Conservation (phyloP, 1,140 invertebrate genomes). For the Drosophila truncata region DNA sequence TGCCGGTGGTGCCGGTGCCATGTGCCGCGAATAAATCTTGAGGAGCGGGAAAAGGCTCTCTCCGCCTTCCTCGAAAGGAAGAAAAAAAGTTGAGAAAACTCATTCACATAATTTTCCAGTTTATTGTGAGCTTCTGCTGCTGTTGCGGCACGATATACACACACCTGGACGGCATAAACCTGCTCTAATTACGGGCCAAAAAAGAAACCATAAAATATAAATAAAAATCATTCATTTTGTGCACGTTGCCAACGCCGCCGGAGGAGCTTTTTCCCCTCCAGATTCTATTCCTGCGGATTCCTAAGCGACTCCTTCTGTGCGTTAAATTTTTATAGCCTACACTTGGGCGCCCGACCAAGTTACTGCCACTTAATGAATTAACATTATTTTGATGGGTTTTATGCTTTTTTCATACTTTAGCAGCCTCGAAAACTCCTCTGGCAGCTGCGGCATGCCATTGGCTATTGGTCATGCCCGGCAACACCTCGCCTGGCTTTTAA, state of each 20-base stretch:
- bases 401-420: conserved; percentile 74
- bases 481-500: conserved; percentile 59
- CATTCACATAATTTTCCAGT: conserved; percentile 83
- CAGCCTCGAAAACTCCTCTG: conserved; percentile 53
- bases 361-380: conserved; percentile 84
- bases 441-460: conserved; percentile 42
- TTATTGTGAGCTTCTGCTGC: conserved; percentile 65
- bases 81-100: conserved; percentile 80
- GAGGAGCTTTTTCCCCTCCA: neutral
- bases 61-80: neutral
- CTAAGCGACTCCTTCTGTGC: conserved; percentile 58
- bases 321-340: conserved; percentile 83
- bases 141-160: conserved; percentile 66
- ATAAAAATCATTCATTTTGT: conserved; percentile 81
- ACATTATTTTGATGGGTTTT: conserved; percentile 84
- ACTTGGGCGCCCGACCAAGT: conserved; percentile 78
- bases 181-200: conserved; percentile 71
- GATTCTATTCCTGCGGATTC: conserved; percentile 21
- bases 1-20: conserved; percentile 63
- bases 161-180: conserved; percentile 78
- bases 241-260: conserved; percentile 35
- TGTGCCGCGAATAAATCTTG: conserved; percentile 81
- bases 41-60: conserved; percentile 8
- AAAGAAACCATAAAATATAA: conserved; percentile 77
- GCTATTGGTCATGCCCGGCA: conserved; percentile 35